Evolutionary conservation across 1,140 invertebrate species (phyloP).

Genomic region (Drosophila paulistorum): DNA sequence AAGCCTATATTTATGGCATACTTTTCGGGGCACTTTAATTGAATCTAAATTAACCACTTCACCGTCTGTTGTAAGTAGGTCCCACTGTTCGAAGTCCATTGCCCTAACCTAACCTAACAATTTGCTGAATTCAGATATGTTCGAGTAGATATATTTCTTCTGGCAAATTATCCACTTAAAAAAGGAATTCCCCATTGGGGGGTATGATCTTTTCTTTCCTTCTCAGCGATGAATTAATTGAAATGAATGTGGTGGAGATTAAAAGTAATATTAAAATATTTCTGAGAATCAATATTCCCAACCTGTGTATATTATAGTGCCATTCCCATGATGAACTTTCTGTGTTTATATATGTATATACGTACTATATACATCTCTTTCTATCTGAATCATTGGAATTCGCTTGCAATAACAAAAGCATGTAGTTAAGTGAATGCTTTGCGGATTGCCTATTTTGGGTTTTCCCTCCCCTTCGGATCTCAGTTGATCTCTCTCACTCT

Average conservation of each 20-base stretch:
- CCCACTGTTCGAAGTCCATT: no score
- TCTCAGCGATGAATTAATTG: not conserved
- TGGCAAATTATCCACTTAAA: constrained; percentile 20
- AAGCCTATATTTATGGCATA: not conserved
- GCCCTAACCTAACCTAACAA: no score
- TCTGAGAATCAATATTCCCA: not conserved
- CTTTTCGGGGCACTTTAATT: not conserved
- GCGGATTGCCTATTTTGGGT: constrained; percentile 49
- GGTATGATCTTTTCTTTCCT: not conserved
- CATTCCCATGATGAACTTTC: not conserved
- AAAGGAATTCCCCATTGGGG: not conserved
- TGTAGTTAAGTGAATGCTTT: not conserved
- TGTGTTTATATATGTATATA: constrained; percentile 36
- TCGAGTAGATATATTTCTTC: no score
- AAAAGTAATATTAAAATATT: not conserved
- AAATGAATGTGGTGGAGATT: not conserved
- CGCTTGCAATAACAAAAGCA: constrained; percentile 6
- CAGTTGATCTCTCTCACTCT: not conserved
- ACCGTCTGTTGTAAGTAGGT: no score
- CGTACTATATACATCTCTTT: not conserved
- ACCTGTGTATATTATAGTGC: no score
- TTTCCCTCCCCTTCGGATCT: not conserved
- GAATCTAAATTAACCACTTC: no score
- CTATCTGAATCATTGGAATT: constrained; percentile 60
- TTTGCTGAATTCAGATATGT: no score